Percentiles rank a stretch among this genome's conserved stretches.
phyloP scores from a whole-genome alignment of 2,797 vertebrate genomes.

The Danio tinwini region DNA sequence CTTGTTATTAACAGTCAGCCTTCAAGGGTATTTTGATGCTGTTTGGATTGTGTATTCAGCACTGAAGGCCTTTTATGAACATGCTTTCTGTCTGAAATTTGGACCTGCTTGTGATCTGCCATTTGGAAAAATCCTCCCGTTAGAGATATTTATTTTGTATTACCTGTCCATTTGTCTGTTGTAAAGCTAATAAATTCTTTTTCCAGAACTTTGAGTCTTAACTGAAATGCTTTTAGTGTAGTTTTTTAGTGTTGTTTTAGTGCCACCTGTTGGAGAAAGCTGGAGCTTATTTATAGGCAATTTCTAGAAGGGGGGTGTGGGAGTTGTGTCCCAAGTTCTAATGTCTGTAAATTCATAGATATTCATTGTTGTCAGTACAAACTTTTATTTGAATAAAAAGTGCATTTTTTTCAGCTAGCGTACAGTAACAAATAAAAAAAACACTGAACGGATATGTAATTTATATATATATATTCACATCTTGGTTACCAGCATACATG shows the following conservation, averaged over 20 bases:
- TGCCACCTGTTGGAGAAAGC: constrained; percentile 36
- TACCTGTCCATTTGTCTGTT: constrained; percentile 1
- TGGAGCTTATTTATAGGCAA: no score
- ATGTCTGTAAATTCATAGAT: background rate
- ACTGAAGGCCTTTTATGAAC: constrained; percentile 1
- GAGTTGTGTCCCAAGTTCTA: no score
- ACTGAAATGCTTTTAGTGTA: background rate
- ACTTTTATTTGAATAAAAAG: constrained; percentile 85
- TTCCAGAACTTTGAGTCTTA: constrained; percentile 11
- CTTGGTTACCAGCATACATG: constrained; percentile 80
- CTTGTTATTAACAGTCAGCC: background rate
- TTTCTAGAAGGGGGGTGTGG: no score
- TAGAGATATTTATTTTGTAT: constrained; percentile 60
- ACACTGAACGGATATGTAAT: constrained; percentile 73
- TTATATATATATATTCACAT: constrained; percentile 76
- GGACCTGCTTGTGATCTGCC: constrained; percentile 6
- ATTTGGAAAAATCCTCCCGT: constrained; percentile 8
- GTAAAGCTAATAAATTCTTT: constrained; percentile 43
- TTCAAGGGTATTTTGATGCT: background rate
- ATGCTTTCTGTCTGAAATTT: background rate
- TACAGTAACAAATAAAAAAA: constrained; percentile 70
- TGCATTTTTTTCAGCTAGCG: constrained; percentile 79
- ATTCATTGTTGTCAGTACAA: constrained; percentile 56
- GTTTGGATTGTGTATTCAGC: background rate
- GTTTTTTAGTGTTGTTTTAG: constrained; percentile 14